These are phyloP conservation scores for Sphyrna mokarran DNA, from an alignment of 2,113 vertebrate species.

Conservation along the genomic window DNA sequence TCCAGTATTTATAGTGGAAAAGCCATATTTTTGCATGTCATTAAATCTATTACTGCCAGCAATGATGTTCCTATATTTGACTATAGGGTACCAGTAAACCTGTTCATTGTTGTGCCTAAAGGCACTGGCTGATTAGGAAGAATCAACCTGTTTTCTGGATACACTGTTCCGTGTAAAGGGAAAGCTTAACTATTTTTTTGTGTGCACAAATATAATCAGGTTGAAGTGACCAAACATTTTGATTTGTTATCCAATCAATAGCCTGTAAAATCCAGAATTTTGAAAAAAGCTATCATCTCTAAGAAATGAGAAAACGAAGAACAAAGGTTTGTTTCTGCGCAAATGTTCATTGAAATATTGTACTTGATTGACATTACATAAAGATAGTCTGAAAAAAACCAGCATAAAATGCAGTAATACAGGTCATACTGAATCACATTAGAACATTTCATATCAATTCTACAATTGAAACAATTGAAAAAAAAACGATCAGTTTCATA, in stretches of 20 bases:
- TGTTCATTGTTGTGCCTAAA: background rate
- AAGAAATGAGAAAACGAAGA: background rate
- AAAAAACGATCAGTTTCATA: background rate
- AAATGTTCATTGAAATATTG: background rate
- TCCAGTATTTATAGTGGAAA: background rate
- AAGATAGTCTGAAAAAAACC: background rate
- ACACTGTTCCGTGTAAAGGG: background rate
- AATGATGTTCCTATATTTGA: constrained; percentile 5
- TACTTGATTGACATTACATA: background rate
- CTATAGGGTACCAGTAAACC: background rate
- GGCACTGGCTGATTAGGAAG: background rate
- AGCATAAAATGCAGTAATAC: background rate
- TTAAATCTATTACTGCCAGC: background rate
- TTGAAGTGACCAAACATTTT: background rate
- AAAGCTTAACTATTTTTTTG: background rate
- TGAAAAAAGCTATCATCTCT: background rate
- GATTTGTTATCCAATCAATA: background rate
- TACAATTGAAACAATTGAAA: background rate
- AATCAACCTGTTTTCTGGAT: background rate
- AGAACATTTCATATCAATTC: background rate
- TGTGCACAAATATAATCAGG: background rate
- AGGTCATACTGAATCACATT: background rate
- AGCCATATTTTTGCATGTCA: background rate
- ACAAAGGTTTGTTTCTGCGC: background rate
- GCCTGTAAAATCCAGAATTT: background rate